Percentiles rank a stretch among this genome's conserved stretches.
Evolutionary conservation across 2,113 vertebrate genomes (phyloP).

Genomic region (Lophius piscatorius): DNA sequence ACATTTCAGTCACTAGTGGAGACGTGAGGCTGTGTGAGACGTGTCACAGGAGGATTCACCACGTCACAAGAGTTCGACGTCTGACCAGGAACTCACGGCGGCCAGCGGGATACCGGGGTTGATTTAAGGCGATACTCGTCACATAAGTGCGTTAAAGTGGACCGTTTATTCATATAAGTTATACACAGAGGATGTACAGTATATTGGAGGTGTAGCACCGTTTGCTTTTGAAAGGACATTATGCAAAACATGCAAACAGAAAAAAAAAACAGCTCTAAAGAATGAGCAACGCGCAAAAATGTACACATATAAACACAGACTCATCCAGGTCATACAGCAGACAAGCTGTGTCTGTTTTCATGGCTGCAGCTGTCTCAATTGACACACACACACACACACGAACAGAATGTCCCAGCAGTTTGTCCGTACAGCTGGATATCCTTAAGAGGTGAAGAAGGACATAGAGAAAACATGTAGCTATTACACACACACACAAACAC

Average conservation of each 20-base stretch:
- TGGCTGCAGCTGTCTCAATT: slow-evolving; percentile 63
- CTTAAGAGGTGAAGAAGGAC: slow-evolving; percentile 41
- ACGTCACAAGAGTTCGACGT: too few relatives aligned
- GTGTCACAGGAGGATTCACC: too few relatives aligned
- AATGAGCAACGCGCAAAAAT: not conserved
- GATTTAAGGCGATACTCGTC: too few relatives aligned
- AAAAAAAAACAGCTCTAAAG: slow-evolving; percentile 17
- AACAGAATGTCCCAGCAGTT: slow-evolving; percentile 21
- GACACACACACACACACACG: slow-evolving; percentile 13
- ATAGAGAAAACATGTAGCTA: slow-evolving; percentile 13
- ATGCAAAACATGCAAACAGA: slow-evolving; percentile 6
- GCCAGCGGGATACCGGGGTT: too few relatives aligned
- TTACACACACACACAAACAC: slow-evolving; percentile 3
- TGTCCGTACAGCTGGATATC: slow-evolving; percentile 38
- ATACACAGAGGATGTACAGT: too few relatives aligned
- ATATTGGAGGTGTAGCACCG: too few relatives aligned
- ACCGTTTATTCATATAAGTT: too few relatives aligned
- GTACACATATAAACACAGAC: slow-evolving; percentile 8
- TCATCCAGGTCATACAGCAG: slow-evolving; percentile 20
- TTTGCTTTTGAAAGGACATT: too few relatives aligned
- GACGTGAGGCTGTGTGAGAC: too few relatives aligned
- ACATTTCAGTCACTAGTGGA: too few relatives aligned
- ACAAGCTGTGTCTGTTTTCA: slow-evolving; percentile 47
- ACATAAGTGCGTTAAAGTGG: too few relatives aligned
- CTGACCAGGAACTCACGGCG: too few relatives aligned